phyloP scores from a whole-genome alignment of 2,888 invertebrate species.

The Sipha maydis region DNA sequence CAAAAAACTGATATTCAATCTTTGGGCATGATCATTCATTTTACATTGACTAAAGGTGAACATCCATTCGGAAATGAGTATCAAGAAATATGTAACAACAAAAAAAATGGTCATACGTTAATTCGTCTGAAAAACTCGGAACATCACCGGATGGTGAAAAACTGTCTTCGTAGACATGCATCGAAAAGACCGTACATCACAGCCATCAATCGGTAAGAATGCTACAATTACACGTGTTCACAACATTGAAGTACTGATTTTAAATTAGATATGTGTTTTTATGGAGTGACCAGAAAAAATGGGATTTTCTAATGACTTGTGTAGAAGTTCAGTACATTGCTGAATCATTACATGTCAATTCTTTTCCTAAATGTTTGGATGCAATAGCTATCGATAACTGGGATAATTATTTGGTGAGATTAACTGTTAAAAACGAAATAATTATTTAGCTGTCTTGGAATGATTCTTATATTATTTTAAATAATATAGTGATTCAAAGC shows the following conservation, averaged over 20 bases:
- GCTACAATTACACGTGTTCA: not conserved
- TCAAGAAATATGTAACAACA: constrained; percentile 3
- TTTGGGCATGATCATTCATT: constrained; percentile 32
- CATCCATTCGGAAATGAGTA: constrained; percentile 2
- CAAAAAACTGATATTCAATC: constrained; percentile 26
- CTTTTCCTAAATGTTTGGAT: not conserved
- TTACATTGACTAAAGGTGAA: constrained; percentile 1
- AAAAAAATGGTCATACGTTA: not conserved
- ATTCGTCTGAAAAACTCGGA: constrained; percentile 9
- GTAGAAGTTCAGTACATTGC: not conserved
- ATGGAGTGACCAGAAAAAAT: constrained; percentile 19
- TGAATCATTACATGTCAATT: not conserved
- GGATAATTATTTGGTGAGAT: constrained; percentile 22
- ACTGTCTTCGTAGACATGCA: not conserved
- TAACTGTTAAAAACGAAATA: not conserved
- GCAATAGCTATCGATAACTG: not conserved
- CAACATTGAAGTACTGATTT: not conserved
- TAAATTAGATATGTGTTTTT: not conserved
- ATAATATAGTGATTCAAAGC: too few relatives aligned
- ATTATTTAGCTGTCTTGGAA: not conserved
- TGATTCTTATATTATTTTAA: too few relatives aligned
- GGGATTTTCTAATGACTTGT: constrained; percentile 28
- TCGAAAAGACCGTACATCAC: not conserved
- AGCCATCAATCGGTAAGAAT: not conserved
- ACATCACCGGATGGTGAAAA: not conserved